A percentile compares a stretch with the other conserved stretches of the same genome.
These are phyloP conservation scores for Fratercula arctica DNA, from an alignment of 2,797 vertebrate genomes.

Conservation along the genomic window DNA sequence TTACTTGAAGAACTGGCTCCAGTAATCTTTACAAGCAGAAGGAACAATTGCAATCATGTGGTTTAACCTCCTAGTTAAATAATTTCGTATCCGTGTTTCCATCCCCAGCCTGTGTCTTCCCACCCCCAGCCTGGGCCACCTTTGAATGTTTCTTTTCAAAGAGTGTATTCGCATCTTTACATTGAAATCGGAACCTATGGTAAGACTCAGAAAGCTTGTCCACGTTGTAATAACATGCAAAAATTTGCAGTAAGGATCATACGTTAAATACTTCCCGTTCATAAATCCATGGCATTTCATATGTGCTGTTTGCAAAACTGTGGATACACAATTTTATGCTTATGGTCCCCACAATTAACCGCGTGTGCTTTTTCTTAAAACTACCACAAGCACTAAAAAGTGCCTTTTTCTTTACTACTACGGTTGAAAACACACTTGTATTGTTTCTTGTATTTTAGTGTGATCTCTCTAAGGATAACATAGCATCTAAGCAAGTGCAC, in stretches of 20 bases:
- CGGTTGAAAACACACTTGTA: background rate
- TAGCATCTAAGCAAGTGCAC: background rate
- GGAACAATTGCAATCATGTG: background rate
- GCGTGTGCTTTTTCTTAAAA: background rate
- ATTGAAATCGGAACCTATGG: background rate
- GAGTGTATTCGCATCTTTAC: background rate
- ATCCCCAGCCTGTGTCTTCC: background rate
- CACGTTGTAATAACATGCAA: background rate
- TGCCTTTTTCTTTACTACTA: background rate
- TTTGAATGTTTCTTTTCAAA: background rate
- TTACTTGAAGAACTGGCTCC: background rate
- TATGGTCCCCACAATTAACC: background rate
- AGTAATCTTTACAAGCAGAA: background rate
- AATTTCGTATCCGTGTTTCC: background rate
- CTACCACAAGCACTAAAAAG: background rate
- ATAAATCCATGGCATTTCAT: background rate
- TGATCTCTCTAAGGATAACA: background rate
- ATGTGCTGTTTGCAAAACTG: background rate
- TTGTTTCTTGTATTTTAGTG: background rate
- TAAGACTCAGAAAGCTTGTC: background rate
- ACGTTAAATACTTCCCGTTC: background rate
- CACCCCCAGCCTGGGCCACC: background rate
- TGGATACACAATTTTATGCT: background rate
- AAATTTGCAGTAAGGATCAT: background rate
- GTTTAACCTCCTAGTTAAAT: background rate